Base-by-base conservation (phyloP, 2,113 vertebrate species). In the Sturnira hondurensis region DNA sequence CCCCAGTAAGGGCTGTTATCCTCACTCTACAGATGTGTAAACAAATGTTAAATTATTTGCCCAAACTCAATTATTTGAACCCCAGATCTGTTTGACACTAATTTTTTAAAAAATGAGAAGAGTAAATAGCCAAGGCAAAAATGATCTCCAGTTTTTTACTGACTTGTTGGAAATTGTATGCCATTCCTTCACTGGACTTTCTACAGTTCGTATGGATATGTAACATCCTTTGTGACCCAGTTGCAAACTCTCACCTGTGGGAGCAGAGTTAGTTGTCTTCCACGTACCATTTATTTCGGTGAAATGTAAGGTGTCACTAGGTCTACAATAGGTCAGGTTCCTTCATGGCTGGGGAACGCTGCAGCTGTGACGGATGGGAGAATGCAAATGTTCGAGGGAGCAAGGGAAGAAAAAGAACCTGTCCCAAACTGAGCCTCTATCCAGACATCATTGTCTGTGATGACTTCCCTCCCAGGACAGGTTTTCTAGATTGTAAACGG, bases 321-420 rank as follows among this genome's bases (percentile, higher is more conserved):
- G 88, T 93, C 73, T 26, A 89, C 97, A 98, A 98, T 97, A 98
- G 97, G 97, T 97, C 97, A 98, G 96, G 96, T 97, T 93, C 96
- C 88, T 97, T 97, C 94, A 95, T 97, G 96, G 92, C 96, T 97
- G 76, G 92, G 54, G 54, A 98, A 78, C 92, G 96, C 90, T 96
- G 94, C 97, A 91, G 71, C 95, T 96, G 92, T 96, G 92, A 96
- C 97, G 96, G 96, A 97, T 97, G 92, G 96, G 54, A 96, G 80
- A 71, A 67, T 94, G 92, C 81, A 91, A 94, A 85, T 95, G 94
- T 87, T 94, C 50, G 85, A 88, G 47, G 93, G 77, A 90, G 50
- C 94, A 90, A 92, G 68, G n/a, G 78, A 94, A 94, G 86, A 87
- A 92, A 87, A 68, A 43, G 43, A 85, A 74, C 87, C 56, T 95